Evolutionary conservation across 2,888 invertebrate species (phyloP).

Genomic region (Odontocerum albicorne): DNA sequence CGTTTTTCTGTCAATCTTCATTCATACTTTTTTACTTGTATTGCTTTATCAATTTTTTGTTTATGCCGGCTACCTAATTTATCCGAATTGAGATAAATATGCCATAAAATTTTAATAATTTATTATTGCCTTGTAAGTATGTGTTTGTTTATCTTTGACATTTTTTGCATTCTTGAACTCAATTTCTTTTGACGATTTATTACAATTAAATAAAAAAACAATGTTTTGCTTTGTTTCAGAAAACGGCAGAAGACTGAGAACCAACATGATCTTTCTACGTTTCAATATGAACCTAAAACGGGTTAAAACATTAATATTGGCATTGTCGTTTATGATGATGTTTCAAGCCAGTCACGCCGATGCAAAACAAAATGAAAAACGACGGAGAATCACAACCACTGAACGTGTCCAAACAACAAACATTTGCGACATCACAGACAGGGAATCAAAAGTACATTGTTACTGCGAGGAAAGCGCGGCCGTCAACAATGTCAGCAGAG

Average conservation of each 20-base stretch:
- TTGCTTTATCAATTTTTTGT: too few relatives aligned
- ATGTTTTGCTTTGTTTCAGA: slow-evolving; percentile 15
- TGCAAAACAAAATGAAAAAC: slow-evolving; percentile 51
- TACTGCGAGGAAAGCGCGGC: slow-evolving; percentile 64
- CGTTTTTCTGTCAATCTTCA: too few relatives aligned
- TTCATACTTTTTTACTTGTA: too few relatives aligned
- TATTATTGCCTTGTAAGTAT: too few relatives aligned
- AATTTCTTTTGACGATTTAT: too few relatives aligned
- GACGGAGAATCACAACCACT: slow-evolving; percentile 50
- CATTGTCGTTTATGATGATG: slow-evolving; percentile 9
- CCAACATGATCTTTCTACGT: not conserved
- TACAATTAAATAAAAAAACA: not conserved
- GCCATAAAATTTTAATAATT: too few relatives aligned
- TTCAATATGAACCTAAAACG: slow-evolving; percentile 13
- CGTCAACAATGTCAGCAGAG: slow-evolving; percentile 64
- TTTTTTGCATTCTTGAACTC: too few relatives aligned
- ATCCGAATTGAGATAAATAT: too few relatives aligned
- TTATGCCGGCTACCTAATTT: too few relatives aligned
- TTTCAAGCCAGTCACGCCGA: slow-evolving; percentile 37
- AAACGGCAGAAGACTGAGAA: not conserved
- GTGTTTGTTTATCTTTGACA: too few relatives aligned
- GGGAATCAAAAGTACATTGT: slow-evolving; percentile 65
- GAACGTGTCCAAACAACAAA: slow-evolving; percentile 52
- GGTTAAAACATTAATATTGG: not conserved
- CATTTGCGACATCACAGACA: slow-evolving; percentile 59